Evolutionary conservation across 2,113 vertebrate species (phyloP), one percentile per base, ranked within the genome.

Genomic region (Gambusia holbrooki): DNA sequence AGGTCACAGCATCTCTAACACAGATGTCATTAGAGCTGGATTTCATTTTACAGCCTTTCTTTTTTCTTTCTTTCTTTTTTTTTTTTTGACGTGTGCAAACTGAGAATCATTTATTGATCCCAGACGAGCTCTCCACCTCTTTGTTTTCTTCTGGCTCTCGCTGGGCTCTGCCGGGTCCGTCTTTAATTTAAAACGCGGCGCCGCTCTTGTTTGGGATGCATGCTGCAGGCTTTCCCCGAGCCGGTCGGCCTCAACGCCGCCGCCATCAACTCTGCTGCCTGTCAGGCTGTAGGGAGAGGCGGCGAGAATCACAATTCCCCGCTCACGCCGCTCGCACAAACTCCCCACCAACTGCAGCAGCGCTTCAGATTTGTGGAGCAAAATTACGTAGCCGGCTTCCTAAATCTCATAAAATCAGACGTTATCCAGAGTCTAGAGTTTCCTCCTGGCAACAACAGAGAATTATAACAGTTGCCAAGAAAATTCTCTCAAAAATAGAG

Each of bases 51-150:
- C 25, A 6, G 63, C 30, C 48, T 68, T 22, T 29, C 27, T 27
- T 27, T 69, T 70, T 22, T n/a, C n/a, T n/a, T n/a, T n/a, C n/a
- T n/a, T n/a, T n/a, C n/a, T 51, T 58, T 70, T 22, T 29, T 69
- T 69, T 17, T 48, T 51, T 51, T 65, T 71, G 74, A 81, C 64
- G 61, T 62, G 54, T n/a, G 30, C 29, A 74, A 69, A 71, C 48
- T 48, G 42, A n/a, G 45, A 77, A 81, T 75, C 76, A 84, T 88
- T 78, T 89, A 90, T 87, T 37, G 76, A 83, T 90, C 73, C 40
- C 25, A n/a, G 62, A 87, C 73, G 74, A 68, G 60, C 35, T 32
- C 42, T 78, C 40, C 61, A 40, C 73, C 48, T 54, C 66, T 75
- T 64, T 74, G 54, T 74, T 79, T 79, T 33, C 33, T 22, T 68